phyloP scores from a whole-genome alignment of 2,888 invertebrate genomes.

The Eilema griseolum region DNA sequence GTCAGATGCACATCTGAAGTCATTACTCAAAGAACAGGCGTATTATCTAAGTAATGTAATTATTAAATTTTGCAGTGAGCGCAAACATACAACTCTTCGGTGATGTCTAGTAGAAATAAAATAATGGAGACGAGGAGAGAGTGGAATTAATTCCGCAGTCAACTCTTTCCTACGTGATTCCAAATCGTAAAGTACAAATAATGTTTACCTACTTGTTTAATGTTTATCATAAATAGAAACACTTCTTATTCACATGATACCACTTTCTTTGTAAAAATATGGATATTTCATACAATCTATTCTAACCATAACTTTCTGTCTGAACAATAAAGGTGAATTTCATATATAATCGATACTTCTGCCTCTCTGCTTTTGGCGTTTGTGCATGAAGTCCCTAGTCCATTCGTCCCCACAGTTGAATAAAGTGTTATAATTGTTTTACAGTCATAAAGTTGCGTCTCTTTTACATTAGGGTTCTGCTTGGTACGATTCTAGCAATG shows the following conservation, averaged over 20 bases:
- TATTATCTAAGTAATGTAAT: not conserved
- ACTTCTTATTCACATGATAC: not conserved
- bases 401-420: too few relatives aligned
- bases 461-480: too few relatives aligned
- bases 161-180: conserved; percentile 31
- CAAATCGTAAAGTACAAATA: conserved; percentile 38
- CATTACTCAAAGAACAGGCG: not conserved
- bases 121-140: conserved; percentile 29
- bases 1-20: not conserved
- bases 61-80: conserved; percentile 17
- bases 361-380: too few relatives aligned
- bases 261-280: not conserved
- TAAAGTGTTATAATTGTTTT: too few relatives aligned
- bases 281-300: not conserved
- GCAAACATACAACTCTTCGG: conserved; percentile 15
- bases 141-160: conserved; percentile 26
- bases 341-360: too few relatives aligned
- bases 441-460: too few relatives aligned
- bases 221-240: not conserved
- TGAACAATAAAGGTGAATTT: too few relatives aligned
- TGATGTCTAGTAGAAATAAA: conserved; percentile 34
- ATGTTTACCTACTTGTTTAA: not conserved
- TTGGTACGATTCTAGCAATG: too few relatives aligned
- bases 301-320: too few relatives aligned
- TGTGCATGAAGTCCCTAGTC: too few relatives aligned